Base-by-base conservation (phyloP, 2,888 invertebrate genomes). In the Acanthosepion pharaonis region DNA sequence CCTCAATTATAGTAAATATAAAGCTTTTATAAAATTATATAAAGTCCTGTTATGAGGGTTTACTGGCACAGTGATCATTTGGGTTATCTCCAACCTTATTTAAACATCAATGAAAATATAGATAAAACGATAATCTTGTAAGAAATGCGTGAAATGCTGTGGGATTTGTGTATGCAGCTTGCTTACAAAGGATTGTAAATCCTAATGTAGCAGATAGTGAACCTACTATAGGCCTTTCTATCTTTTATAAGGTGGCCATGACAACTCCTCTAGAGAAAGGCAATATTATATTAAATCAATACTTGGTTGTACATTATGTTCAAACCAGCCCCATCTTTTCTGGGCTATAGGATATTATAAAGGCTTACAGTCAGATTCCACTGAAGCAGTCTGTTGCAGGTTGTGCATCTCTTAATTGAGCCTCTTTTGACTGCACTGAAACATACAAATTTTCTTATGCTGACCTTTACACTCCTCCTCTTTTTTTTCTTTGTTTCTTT, bases 391-490 rank as follows among this genome's bases (percentile, higher is more conserved):
- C 78, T 78, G 78, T 78, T 78, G 78, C 78, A 78, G 78, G 78
- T 78, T 78, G 15, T 78, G n/a, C 78, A n/a, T n/a, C 78, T 15
- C n/a, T 78, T 15, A 78, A n/a, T 78, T n/a, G 15, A 18, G n/a
- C 4, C 15, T 78, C 15, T 78, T 78, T n/a, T 78, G n/a, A 78
- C 18, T 78, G 78, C 78, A 78, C n/a, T 78, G 78, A 78, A n/a
- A n/a, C n/a, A 20, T 78, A 78, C 15, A 78, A 78, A 78, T 78
- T 33, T 15, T n/a, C 18, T 11, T 78, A 33, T 78, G 11, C n/a
- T n/a, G 9, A 78, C n/a, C 55, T 94, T 94, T 95, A 15, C 25
- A 11, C n/a, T 95, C 28, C 93, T 94, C 96, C 64, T 94, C 18
- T 64, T 49, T 91, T 59, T 33, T 95, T 53, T 93, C 3, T n/a